Evolutionary conservation across 2,797 vertebrate genomes (phyloP), one percentile per base, ranked within the genome.

Genomic region (Rhadinocentrus ornatus): DNA sequence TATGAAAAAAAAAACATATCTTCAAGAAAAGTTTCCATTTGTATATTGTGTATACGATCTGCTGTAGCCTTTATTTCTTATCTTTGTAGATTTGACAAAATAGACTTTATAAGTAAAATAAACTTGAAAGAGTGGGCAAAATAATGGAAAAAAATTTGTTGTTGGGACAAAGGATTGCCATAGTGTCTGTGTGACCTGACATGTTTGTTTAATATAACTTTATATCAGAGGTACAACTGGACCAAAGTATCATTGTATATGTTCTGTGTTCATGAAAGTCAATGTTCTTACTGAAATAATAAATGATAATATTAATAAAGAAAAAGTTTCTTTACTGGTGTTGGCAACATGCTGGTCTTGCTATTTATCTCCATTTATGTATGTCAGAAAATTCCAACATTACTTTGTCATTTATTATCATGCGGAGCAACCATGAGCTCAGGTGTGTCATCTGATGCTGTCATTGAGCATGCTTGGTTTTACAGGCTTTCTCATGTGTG

Each of bases 221-320:
- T 75, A 64, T 86, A 81, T 76, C 56, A 2, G 32, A 80, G 69
- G 72, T 85, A 85, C 78, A 78, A 60, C 80, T 75, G 75, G 80
- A 90, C 86, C 86, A 91, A 91, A 88, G 78, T 85, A 57, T 72
- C 81, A 77, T 66, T 69, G 76, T 86, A 69, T 83, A n/a, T 84
- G 77, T 86, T 76, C 52, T 72, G 71, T 91, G 75, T 80, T 85
- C 70, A 82, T 81, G 44, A 29, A 84, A 58, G 48, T 81, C 59
- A n/a, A 2, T 72, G 54, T 75, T 74, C 73, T 63, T 81, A 59
- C 73, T 37, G 1, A 71, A 84, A 79, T 67, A 80, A 86, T 73
- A 73, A 73, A 53, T 13, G 12, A 27, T 13, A 3, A 31, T 31
- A 31, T 20, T 22, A 13, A 13, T 11, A 44, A 44, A 20, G 1